Evolutionary conservation across 1,140 invertebrate genomes (phyloP), one percentile per base, ranked within the genome.

Genomic region (Neodiprion pinetum): DNA sequence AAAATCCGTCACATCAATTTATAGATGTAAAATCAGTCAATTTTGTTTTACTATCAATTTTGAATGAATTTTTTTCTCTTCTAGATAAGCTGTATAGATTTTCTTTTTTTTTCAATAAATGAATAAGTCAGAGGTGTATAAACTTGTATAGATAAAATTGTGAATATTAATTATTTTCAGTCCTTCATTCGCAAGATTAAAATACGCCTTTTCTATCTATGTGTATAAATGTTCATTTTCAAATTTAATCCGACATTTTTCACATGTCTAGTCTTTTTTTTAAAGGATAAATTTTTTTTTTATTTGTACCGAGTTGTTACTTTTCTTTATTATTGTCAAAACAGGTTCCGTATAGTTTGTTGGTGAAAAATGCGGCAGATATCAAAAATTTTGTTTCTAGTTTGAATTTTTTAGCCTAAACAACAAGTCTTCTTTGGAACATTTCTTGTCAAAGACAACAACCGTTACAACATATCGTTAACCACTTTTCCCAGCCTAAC

Each of bases 301-400:
- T 7, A 10, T 70, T 70, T 49, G 5, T 70, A 70, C 7, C 47
- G 68, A 14, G 21, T 0, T 48, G 11, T 49, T 71, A 9, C 12
- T 48, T 71, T 53, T 72, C 28, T 65, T 28, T 65, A 72, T 72
- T 48, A 21, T 50, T 21, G 14, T 65, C 66, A 65, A 61, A 40
- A 72, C 71, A 72, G 66, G 21, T 72, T 72, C 61, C 70, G 48
- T 49, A 50, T 71, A 48, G 28, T 71, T 23, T 50, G 70, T 50
- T 17, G 61, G n/a, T 71, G 48, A 50, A 23, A 23, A 49, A 40
- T 23, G 48, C 49, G 40, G 61, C 17, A 68, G 40, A 68, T 23
- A 10, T 68, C 17, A 68, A 1, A 21, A 0, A 21, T 21, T 21
- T 21, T 21, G 17, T 21, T 48, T 48, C 17, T 70, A 49, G 14